phyloP scores from a whole-genome alignment of 2,113 vertebrate genomes.

The Diadophis punctatus region DNA sequence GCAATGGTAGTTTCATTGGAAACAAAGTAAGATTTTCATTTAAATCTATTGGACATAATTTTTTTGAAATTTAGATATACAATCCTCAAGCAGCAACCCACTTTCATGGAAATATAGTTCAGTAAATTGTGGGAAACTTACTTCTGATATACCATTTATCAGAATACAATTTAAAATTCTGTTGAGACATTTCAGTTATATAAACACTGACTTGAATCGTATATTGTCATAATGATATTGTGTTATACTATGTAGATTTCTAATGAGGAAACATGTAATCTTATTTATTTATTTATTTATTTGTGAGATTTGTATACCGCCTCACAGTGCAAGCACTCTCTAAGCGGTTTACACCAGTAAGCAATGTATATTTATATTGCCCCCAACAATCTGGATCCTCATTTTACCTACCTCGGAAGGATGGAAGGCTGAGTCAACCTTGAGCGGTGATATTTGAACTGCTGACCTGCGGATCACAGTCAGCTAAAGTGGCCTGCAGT shows the following conservation, averaged over 20 bases:
- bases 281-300: no score
- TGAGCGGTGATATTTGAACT: no score
- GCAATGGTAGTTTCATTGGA: not conserved
- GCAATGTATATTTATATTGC: no score
- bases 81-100: not conserved
- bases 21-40: fast-evolving
- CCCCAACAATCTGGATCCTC: no score
- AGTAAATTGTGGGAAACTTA: not conserved
- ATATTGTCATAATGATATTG: not conserved
- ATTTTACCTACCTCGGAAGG: no score
- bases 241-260: not conserved
- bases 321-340: no score
- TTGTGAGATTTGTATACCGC: no score
- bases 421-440: no score
- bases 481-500: no score
- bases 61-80: not conserved
- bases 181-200: not conserved
- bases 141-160: not conserved
- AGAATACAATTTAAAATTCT: not conserved
- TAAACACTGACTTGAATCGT: not conserved
- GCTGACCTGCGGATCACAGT: no score
- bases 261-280: not conserved
- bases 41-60: not conserved
- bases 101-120: not conserved
- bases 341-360: no score